Base-by-base conservation (phyloP, 1,140 invertebrate species). In the Panagrolaimus sp. region DNA sequence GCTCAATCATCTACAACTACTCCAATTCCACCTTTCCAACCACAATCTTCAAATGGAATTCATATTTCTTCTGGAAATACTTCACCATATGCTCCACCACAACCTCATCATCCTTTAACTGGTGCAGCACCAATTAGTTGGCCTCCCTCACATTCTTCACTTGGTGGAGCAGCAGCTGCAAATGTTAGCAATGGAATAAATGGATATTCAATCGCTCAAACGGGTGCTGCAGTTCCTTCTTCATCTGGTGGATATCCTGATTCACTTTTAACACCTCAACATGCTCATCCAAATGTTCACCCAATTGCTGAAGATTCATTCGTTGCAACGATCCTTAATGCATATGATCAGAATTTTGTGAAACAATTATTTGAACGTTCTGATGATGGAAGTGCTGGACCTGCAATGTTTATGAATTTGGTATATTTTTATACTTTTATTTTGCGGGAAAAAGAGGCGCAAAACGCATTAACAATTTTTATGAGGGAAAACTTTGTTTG, bases 241-340 rank as follows among this genome's bases (percentile, higher is more conserved):
- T 72, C 14, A 14, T 64, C 58, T 46, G 73, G 73, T 4, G 73
- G 73, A 15, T 74, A 74, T 44, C 71, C 73, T 28, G 52, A 21
- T 58, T 12, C 15, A 21, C 21, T 21, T 26, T 2, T 26, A 12
- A 28, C 21, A 12, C 21, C 12, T 21, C 15, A 58, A 12, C 21
- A 12, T 12, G 15, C 10, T 21, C 10, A 58, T 21, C 10, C 52
- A 58, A 28, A 58, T 28, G 10, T 8, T 52, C n/a, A n/a, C n/a
- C 48, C 17, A n/a, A 58, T 21, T 28, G 14, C 21, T 26, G 52
- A 58, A n/a, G 52, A 58, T 8, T 4, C 2, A 4, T 21, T 58
- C 17, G 52, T 58, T 5, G 10, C 1, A 12, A n/a, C 21, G 5
- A 58, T 58, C 17, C 10, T 58, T 8, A 58, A 28, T 58, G 52